Base-by-base conservation (phyloP, 1,140 invertebrate species). In the Notospermus geniculatus region DNA sequence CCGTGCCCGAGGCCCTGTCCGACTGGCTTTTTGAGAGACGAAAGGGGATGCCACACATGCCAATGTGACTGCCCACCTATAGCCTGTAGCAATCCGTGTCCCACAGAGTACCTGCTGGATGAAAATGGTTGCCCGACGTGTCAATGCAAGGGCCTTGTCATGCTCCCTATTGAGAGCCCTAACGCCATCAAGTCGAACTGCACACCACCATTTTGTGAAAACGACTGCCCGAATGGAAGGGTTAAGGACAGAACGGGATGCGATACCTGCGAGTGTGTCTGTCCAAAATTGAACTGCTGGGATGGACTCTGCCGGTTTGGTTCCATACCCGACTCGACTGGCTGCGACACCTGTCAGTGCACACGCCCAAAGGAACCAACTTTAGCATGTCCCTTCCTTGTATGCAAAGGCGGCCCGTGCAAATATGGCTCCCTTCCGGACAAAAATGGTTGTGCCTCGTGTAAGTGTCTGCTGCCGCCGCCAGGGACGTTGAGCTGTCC, bases 371-470 rank as follows among this genome's bases (percentile, higher is more conserved):
- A 50, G n/a, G n/a, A 23, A 27, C 46, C 46, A 50, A 19, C 46
- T 7, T 9, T 50, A 4, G 19, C 46, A 5, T 50, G 46, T 27
- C 9, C 46, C 4, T 19, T 7, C n/a, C 46, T 50, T 50, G 19
- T 7, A 4, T 50, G 46, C 46, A 27, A 50, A 19, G 25, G 46
- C n/a, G 46, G 46, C 46, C 5, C 5, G 5, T 50, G 46, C n/a
- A 19, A 19, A 50, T 23, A 50, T 27, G 46, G 46, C 4, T 50
- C 46, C 4, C n/a, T 50, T 50, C n/a, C n/a, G n/a, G 46, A 50
- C n/a, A 50, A 50, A n/a, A 19, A 50, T 27, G 46, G 46, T 9
- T 50, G 46, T n/a, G 46, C n/a, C n/a, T 50, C 46, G 4, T 50
- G 46, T 50, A 50, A 23, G 25, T 50, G 46, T 27, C n/a, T 50